Evolutionary conservation across 2,113 vertebrate genomes (phyloP).

Genomic region (Scortum barcoo): DNA sequence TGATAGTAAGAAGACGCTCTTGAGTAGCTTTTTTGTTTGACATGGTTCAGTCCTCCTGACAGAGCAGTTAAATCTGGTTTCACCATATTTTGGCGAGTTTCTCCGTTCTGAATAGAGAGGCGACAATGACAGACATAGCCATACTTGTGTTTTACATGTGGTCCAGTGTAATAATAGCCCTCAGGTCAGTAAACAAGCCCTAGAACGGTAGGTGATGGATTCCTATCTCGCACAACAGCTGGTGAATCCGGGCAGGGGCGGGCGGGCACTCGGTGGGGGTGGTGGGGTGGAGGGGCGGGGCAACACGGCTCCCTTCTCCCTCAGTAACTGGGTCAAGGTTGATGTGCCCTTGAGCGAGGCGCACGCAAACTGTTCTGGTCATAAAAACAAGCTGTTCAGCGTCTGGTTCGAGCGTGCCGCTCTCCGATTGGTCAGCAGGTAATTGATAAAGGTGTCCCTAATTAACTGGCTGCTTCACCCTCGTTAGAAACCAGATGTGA

Average conservation of each 20-base stretch:
- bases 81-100: not conserved
- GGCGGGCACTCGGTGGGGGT: too few relatives aligned
- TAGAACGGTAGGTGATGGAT: conserved; percentile 59
- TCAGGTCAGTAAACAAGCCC: conserved; percentile 66
- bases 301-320: conserved; percentile 37
- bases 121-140: conserved; percentile 14
- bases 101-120: conserved; percentile 11
- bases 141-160: conserved; percentile 50
- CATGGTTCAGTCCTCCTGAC: not conserved
- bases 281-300: too few relatives aligned
- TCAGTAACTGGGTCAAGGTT: conserved; percentile 77
- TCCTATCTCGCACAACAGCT: conserved; percentile 68
- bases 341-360: conserved; percentile 60
- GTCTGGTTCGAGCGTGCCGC: conserved; percentile 36
- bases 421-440: conserved; percentile 64
- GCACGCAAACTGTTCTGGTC: conserved; percentile 46
- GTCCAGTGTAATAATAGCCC: conserved; percentile 51
- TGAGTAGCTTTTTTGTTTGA: not conserved
- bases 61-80: not conserved
- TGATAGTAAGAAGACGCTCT: not conserved
- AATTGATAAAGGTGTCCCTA: conserved; percentile 61
- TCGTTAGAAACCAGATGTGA: conserved; percentile 62
- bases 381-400: conserved; percentile 65
- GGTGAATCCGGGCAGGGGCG: conserved; percentile 32
- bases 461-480: conserved; percentile 52